Evolutionary conservation across 2,113 vertebrate genomes (phyloP).

Genomic region (Mirza zaza): DNA sequence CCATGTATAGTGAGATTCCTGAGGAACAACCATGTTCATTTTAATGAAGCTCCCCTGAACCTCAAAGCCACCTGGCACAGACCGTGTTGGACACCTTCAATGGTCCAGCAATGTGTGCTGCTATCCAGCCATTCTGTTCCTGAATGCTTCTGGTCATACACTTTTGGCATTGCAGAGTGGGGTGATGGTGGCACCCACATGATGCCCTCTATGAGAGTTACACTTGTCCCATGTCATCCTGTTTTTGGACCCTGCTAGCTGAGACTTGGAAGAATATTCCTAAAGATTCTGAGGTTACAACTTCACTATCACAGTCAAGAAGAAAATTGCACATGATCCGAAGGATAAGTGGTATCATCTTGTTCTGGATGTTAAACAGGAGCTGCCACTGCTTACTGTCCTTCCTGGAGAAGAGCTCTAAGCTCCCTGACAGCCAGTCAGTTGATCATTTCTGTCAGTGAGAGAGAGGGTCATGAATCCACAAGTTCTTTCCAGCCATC

Average conservation of each 20-base stretch:
- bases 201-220: background rate
- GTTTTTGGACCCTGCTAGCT: conserved; percentile 79
- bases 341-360: conserved; percentile 77
- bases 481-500: conserved; percentile 87
- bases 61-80: background rate
- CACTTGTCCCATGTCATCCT: conserved; percentile 77
- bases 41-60: background rate
- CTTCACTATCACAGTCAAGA: conserved; percentile 81
- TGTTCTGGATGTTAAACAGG: conserved; percentile 54
- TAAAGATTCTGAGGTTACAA: conserved; percentile 80
- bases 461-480: conserved; percentile 86
- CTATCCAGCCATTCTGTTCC: background rate
- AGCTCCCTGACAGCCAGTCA: conserved; percentile 84
- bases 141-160: background rate
- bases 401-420: conserved; percentile 86
- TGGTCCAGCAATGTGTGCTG: background rate
- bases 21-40: background rate
- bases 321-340: conserved; percentile 81
- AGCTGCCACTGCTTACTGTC: background rate
- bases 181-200: background rate
- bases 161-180: conserved; percentile 81
- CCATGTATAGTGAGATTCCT: background rate
- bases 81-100: conserved; percentile 8
- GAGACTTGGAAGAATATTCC: background rate
- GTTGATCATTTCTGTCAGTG: conserved; percentile 80